Percentiles rank a stretch among this genome's conserved stretches.
Evolutionary conservation across 2,113 vertebrate genomes (phyloP).

Genomic region (Suncus etruscus): DNA sequence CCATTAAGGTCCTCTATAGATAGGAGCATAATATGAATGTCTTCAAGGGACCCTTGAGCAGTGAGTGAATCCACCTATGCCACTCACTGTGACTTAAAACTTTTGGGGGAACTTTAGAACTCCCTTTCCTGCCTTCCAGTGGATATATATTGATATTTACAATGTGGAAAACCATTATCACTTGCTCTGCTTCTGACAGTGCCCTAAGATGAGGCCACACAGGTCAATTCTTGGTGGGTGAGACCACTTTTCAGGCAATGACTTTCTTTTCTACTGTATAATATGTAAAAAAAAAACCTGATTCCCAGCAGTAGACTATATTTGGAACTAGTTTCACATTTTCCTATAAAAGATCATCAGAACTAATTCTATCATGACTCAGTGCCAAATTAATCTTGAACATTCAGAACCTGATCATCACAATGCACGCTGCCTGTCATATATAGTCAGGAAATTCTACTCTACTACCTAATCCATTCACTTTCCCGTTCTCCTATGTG

Average conservation of each 20-base stretch:
- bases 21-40: not conserved
- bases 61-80: too few species aligned
- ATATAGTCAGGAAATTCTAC: not conserved
- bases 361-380: slow-evolving; percentile 46
- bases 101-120: not conserved
- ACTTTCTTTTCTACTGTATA: not conserved
- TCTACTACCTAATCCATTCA: not conserved
- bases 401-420: not conserved
- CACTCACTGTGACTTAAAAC: not conserved
- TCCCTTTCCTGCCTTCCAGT: not conserved
- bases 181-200: not conserved
- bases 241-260: not conserved
- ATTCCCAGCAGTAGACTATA: not conserved
- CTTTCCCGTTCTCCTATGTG: not conserved
- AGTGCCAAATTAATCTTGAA: slow-evolving; percentile 52
- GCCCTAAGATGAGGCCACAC: not conserved
- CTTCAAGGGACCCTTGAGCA: not conserved
- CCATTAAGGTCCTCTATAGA: not conserved
- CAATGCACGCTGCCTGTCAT: not conserved
- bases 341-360: slow-evolving; percentile 49
- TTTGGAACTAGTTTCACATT: slow-evolving; percentile 45
- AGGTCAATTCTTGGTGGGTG: not conserved
- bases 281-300: not conserved
- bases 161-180: not conserved
- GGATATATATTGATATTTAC: not conserved